Evolutionary conservation across 1,140 invertebrate genomes (phyloP), one percentile per base, ranked within the genome.

Genomic region (Lordiphosa stackelbergi): DNA sequence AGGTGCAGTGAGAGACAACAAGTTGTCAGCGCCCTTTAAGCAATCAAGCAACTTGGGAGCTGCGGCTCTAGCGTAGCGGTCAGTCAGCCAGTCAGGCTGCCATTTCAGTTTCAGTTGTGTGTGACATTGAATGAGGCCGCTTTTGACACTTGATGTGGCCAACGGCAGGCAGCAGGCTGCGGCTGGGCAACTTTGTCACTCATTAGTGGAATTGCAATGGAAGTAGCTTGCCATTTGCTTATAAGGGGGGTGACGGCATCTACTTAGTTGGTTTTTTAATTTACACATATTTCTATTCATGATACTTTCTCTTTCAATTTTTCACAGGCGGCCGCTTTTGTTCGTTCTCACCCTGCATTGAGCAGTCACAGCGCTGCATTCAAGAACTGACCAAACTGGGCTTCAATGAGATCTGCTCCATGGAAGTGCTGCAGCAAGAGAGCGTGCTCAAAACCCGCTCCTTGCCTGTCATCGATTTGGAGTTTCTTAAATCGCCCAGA

Each of bases 341-440:
- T 88, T 97, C 96, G 0, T 99, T 99, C 89, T 98, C 97, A 2
- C 98, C 98, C 0, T 99, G 98, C 86, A 98, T 99, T 66, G 97
- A 99, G 89, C 98, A 99, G 91, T 97, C 98, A 1, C 96, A 98
- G 88, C 91, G 93, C 69, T 96, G 95, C 4, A 96, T 93, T 88
- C 75, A 90, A 43, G 91, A 90, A 46, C 89, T 99, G 34, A 85
- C 89, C 43, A 89, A 92, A 43, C 83, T 91, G 37, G 94, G 94
- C 6, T 98, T 98, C 83, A 90, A 93, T 46, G 95, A 97, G 69
- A 90, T 98, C 28, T 90, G 91, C 65, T 98, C 96, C 1, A 90
- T 95, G 84, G 97, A 99, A 88, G 94, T 97, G 85, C 88, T 98
- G 43, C 93, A 96, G 86, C 91, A 93, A 42, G 94, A 96, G 78